phyloP scores from a whole-genome alignment of 2,797 vertebrate species.

The Tragopan temminckii region DNA sequence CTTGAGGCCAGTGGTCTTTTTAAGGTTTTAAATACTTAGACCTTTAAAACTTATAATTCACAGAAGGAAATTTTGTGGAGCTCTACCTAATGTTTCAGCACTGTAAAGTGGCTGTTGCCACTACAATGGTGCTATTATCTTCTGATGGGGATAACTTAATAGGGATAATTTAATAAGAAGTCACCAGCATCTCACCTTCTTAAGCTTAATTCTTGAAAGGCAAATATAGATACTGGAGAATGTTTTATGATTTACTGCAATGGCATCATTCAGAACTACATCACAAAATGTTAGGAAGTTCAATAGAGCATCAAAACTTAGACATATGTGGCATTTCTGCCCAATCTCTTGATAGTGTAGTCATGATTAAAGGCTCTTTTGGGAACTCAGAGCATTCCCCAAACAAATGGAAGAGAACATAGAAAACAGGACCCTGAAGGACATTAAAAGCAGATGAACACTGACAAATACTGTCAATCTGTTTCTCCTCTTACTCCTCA shows the following conservation, averaged over 20 bases:
- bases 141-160: background rate
- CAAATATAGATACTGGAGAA: background rate
- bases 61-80: background rate
- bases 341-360: background rate
- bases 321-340: background rate
- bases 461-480: conserved; percentile 39
- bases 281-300: conserved; percentile 8
- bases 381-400: background rate
- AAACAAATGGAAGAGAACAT: background rate
- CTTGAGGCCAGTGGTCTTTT: background rate
- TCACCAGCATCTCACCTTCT: background rate
- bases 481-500: conserved; percentile 20
- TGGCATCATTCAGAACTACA: background rate
- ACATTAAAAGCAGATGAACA: conserved; percentile 49
- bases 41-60: background rate
- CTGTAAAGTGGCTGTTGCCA: background rate
- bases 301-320: background rate
- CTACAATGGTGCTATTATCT: background rate
- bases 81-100: background rate
- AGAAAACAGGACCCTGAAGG: background rate
- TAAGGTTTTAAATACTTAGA: conserved; percentile 29
- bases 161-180: background rate
- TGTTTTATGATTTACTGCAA: conserved; percentile 16
- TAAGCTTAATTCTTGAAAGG: background rate
- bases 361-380: conserved; percentile 40